Base-by-base conservation (phyloP, 2,888 invertebrate genomes). In the Nephrotoma guestfalica region DNA sequence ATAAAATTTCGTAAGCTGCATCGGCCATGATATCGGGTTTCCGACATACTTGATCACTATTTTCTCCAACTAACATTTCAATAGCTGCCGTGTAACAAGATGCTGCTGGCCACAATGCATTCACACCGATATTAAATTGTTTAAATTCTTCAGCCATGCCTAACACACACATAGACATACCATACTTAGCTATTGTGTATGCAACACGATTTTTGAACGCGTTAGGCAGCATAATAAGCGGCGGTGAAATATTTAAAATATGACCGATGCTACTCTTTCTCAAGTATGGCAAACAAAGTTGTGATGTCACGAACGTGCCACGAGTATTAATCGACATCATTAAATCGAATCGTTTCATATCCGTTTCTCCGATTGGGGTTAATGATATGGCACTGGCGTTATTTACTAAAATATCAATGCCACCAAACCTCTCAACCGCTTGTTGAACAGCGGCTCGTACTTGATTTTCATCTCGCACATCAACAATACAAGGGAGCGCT, bases 171-270 rank as follows among this genome's bases (percentile, higher is more conserved):
- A 99, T 97, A 0, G 98, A 98, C 99, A 99, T 99, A 41, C 98
- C 99, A 91, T 98, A 99, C 90, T 99, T 99, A 2, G 99, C 97
- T 95, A 99, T 99, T 0, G 99, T 98, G 91, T 99, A 99, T 0
- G 98, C 99, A 85, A 98, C 96, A 91, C 98, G 97, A 88, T 96
- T 93, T 86, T 94, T 94, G 91, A 99, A 94, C 99, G 99, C 99
- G 88, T 94, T 93, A 0, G 97, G 94, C 88, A 94, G 94, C 95
- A 99, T 94, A 90, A 96, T 97, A 18, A 99, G 92, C 0, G 99
- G 99, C 2, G 99, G 99, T 40, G 98, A 98, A 86, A 99, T 93
- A 91, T 99, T 99, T 18, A 99, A 93, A 88, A 99, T 98, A 90
- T 99, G 99, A 0, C 98, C 96, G 91, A 98, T 98, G 87, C 94